Evolutionary conservation across 2,113 vertebrate species (phyloP).

Genomic region (Myrmecobius fasciatus): DNA sequence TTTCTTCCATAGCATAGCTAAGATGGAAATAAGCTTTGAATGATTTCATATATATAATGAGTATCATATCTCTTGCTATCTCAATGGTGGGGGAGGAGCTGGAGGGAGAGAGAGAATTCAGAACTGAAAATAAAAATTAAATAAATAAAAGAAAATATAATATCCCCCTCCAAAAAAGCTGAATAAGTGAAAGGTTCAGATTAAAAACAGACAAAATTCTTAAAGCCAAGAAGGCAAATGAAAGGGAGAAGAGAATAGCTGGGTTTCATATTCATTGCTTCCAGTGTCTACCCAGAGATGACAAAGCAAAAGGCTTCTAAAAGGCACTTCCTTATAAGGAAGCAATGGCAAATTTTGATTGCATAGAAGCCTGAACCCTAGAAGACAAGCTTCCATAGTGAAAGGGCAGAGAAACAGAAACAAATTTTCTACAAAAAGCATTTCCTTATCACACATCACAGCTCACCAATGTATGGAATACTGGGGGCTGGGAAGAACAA

Average conservation of each 20-base stretch:
- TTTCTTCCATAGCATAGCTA: background rate
- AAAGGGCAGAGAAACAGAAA: background rate
- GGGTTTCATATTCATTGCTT: background rate
- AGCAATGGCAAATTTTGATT: slow-evolving; percentile 29
- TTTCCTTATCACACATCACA: background rate
- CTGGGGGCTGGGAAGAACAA: background rate
- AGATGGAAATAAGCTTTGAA: background rate
- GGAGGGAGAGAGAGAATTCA: background rate
- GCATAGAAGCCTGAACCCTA: background rate
- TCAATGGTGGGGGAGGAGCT: background rate
- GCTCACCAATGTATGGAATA: background rate
- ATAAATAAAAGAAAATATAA: background rate
- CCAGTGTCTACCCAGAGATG: background rate
- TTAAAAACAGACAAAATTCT: background rate
- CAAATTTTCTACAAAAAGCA: background rate
- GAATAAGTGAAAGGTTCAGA: background rate
- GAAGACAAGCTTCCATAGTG: background rate
- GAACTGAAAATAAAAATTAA: background rate
- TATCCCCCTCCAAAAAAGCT: background rate
- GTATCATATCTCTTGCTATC: background rate
- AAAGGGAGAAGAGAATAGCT: background rate
- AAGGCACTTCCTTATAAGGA: slow-evolving; percentile 66
- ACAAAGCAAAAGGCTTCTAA: background rate
- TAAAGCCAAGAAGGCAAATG: background rate
- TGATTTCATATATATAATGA: background rate